phyloP scores from a whole-genome alignment of 2,113 vertebrate genomes.

The Stegostoma tigrinum region DNA sequence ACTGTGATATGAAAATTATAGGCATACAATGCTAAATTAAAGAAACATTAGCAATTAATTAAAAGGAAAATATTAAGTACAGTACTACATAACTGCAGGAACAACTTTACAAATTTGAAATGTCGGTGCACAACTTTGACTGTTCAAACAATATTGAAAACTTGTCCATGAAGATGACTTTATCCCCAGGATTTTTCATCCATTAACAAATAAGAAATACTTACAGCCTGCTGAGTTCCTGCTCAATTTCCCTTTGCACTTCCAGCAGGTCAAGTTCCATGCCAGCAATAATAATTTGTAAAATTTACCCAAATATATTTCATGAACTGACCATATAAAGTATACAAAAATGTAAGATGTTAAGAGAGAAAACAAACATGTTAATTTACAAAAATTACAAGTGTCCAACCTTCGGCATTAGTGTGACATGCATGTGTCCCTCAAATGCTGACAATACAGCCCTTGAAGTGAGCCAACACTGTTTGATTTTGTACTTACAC shows the following conservation, averaged over 20 bases:
- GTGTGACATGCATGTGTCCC: not conserved
- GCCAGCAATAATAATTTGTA: conserved; percentile 1
- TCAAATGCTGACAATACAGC: not conserved
- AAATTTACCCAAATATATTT: not conserved
- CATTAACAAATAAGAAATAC: not conserved
- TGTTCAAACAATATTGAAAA: not conserved
- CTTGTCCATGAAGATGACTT: not conserved
- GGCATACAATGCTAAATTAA: not conserved
- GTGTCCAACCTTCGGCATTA: not conserved
- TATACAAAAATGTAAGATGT: not conserved
- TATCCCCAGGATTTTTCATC: not conserved
- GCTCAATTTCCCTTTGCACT: not conserved
- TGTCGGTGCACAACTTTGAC: not conserved
- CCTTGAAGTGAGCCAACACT: not conserved
- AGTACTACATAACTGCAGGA: not conserved
- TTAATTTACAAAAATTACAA: not conserved
- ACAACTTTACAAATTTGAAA: not conserved
- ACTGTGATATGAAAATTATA: not conserved
- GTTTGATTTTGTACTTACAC: not conserved
- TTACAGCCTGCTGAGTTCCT: not conserved
- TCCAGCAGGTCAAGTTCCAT: not conserved
- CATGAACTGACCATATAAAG: conserved; percentile 9
- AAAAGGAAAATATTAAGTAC: conserved; percentile 10
- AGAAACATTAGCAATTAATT: not conserved
- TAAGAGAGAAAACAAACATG: not conserved